phyloP scores from a whole-genome alignment of 1,140 invertebrate genomes.

The Drosophila kurseongensis region DNA sequence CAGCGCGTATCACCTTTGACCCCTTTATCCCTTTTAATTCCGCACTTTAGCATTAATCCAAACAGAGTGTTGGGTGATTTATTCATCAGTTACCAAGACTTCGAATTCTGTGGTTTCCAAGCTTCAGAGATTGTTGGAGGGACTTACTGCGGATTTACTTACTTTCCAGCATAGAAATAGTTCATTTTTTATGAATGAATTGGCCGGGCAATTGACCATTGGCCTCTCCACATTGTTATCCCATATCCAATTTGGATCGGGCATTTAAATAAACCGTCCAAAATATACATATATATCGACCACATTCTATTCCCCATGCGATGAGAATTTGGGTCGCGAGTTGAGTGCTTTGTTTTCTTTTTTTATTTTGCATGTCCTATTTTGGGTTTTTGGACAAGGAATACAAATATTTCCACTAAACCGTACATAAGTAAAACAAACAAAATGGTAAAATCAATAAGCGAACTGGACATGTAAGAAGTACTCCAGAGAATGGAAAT shows the following conservation, averaged over 20 bases:
- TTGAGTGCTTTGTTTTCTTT: constrained; percentile 20
- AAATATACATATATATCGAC: not conserved
- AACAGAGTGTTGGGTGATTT: constrained; percentile 49
- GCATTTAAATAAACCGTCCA: constrained; percentile 14
- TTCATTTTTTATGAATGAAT: constrained; percentile 33
- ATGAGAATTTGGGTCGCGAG: constrained; percentile 10
- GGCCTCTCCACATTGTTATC: constrained; percentile 25
- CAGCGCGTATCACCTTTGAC: too few species aligned
- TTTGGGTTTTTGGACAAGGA: not conserved
- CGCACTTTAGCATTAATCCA: constrained; percentile 43
- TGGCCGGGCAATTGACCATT: constrained; percentile 21
- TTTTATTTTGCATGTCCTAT: constrained; percentile 2
- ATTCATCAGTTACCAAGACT: constrained; percentile 44
- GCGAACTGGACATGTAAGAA: constrained; percentile 4
- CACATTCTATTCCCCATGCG: constrained; percentile 4
- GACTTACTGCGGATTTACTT: not conserved
- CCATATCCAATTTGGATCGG: constrained; percentile 14
- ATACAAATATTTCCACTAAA: constrained; percentile 13
- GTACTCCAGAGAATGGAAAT: constrained; percentile 23
- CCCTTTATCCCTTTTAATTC: not conserved
- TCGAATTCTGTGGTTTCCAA: constrained; percentile 2
- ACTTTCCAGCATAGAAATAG: constrained; percentile 11
- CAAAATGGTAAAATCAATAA: constrained; percentile 34
- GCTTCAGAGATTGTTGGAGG: not conserved
- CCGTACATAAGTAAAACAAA: constrained; percentile 17